These are phyloP conservation scores for Macrobrachium nipponense DNA, from an alignment of 1,140 invertebrate species.

Conservation along the genomic window DNA sequence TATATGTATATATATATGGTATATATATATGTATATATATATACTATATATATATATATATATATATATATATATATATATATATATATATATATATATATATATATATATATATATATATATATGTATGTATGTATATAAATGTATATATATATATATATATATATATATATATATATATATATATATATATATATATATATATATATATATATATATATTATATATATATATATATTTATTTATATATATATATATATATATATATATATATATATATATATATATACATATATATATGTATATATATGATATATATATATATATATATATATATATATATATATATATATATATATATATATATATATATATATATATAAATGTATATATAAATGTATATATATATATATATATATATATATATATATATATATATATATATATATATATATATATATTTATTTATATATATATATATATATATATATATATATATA, in stretches of 20 bases:
- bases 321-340: constrained; percentile 10
- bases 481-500: too few relatives aligned
- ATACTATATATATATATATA: background rate
- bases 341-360: constrained; percentile 10
- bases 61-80: background rate
- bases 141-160: background rate
- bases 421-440: constrained; percentile 3
- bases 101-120: background rate
- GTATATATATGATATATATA: constrained; percentile 4
- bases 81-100: background rate
- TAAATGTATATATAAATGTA: background rate
- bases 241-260: constrained; percentile 1
- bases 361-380: constrained; percentile 10
- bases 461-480: too few relatives aligned
- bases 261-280: constrained; percentile 10
- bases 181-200: constrained; percentile 10
- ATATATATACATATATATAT: constrained; percentile 5
- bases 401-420: background rate
- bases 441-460: background rate
- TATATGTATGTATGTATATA: background rate
- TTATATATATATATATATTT: background rate
- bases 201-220: constrained; percentile 1
- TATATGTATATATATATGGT: too few relatives aligned
- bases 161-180: constrained; percentile 4
- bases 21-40: too few relatives aligned